A percentile compares a stretch with the other conserved stretches of the same genome.
Conservation (phyloP, 2,797 vertebrate genomes). For the Spinus pinus region DNA sequence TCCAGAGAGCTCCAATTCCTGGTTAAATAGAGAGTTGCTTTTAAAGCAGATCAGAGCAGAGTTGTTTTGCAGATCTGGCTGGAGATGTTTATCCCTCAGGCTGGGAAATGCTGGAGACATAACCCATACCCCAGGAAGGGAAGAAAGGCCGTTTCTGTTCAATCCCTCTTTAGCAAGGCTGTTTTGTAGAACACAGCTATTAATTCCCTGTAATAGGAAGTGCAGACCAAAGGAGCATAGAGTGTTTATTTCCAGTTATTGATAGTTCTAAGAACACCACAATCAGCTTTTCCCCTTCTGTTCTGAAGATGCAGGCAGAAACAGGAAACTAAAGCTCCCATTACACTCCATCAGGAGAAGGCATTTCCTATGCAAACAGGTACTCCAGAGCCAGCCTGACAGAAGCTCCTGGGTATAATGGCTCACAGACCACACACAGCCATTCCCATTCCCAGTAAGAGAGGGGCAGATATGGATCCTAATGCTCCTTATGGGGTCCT, state of each 20-base stretch:
- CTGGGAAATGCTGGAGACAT: constrained; percentile 40
- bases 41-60: not conserved
- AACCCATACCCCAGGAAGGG: constrained; percentile 1
- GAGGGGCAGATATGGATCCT: not conserved
- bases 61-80: constrained; percentile 16
- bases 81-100: constrained; percentile 49
- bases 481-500: not conserved
- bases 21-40: not conserved
- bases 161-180: not conserved
- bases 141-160: constrained; percentile 42
- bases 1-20: not conserved
- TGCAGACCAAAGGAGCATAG: not conserved
- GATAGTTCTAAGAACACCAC: not conserved
- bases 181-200: constrained; percentile 42
- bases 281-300: not conserved
- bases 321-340: not conserved
- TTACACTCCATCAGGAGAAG: not conserved
- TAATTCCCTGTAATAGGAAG: constrained; percentile 49
- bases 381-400: not conserved
- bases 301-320: not conserved
- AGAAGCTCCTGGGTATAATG: not conserved
- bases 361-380: not conserved
- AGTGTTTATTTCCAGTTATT: constrained; percentile 43
- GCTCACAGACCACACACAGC: not conserved
- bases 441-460: not conserved